Percentiles rank a stretch among this genome's conserved stretches.
Evolutionary conservation across 2,888 invertebrate species (phyloP).

Genomic region (Amiota mariae): DNA sequence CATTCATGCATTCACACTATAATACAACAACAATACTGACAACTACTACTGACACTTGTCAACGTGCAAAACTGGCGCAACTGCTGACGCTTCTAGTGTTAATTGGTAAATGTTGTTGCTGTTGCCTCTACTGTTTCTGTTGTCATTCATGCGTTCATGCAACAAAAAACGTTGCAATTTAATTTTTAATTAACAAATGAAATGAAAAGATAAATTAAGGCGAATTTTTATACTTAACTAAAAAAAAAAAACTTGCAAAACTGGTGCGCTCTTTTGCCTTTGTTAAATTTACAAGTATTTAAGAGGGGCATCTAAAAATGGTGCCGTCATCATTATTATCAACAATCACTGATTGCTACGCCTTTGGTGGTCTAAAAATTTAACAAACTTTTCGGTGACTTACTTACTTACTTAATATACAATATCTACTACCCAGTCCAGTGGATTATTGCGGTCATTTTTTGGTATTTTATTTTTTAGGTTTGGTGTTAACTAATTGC

Average conservation of each 20-base stretch:
- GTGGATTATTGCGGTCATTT: too few relatives aligned
- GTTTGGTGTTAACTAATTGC: constrained; percentile 27
- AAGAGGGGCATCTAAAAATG: not conserved
- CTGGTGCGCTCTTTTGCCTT: not conserved
- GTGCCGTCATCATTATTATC: not conserved
- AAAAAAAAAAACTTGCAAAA: constrained; percentile 1
- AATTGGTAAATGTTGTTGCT: constrained; percentile 28
- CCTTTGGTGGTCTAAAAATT: not conserved
- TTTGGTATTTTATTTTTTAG: not conserved
- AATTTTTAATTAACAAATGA: constrained; percentile 38
- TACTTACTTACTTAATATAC: not conserved
- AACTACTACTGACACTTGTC: constrained; percentile 1
- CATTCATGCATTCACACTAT: not conserved
- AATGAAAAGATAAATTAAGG: constrained; percentile 9
- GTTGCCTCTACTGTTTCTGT: constrained; percentile 7
- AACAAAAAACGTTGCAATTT: constrained; percentile 28
- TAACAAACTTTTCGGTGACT: not conserved
- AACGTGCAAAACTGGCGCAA: constrained; percentile 6
- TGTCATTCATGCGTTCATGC: constrained; percentile 26
- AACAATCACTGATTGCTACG: not conserved
- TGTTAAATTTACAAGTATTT: not conserved
- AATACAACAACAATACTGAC: too few relatives aligned
- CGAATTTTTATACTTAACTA: not conserved
- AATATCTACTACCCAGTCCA: too few relatives aligned
- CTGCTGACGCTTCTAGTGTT: constrained; percentile 21